Base-by-base conservation (phyloP, 2,888 invertebrate species). In the Microctonus brassicae region DNA sequence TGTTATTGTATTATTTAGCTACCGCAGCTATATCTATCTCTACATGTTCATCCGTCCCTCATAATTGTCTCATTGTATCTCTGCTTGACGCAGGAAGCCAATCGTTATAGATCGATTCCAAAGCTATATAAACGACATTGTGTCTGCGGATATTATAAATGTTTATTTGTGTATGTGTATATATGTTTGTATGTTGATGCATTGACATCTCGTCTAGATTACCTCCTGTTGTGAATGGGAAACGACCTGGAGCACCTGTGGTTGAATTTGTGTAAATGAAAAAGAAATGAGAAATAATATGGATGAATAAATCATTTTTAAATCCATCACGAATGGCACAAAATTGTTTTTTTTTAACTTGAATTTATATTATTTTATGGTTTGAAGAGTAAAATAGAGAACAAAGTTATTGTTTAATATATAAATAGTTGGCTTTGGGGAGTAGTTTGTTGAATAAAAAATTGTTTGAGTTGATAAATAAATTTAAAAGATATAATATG, bases 11-110 rank as follows among this genome's bases (percentile, higher is more conserved):
- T n/a, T n/a, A n/a, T n/a, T 57, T 29, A 52, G 77, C 79, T 81
- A 82, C 81, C 81, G 79, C n/a, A n/a, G 76, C 83, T 85, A 83
- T 76, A 69, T 73, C 81, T 24, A 29, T 82, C 85, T 86, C 84
- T 82, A 65, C 72, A 68, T 78, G 77, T 78, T 81, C 80, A 83
- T 84, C 83, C 81, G 73, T 78, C 76, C 47, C 71, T 74, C 79
- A 77, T 84, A 80, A 85, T 85, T 84, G 82, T 84, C 83, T 83
- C 80, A 84, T 85, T 86, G 85, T 85, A 75, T 78, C 69, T 69
- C 55, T 62, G 36, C 17, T 17, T 64, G 65, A 67, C 73, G 34
- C 70, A 20, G 9, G 34, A 24, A 57, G 34, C 57, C 57, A 66
- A 66, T 66, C 20, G 66, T 20, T 47, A 47, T 47, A 20, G 20